Evolutionary conservation across 2,888 invertebrate genomes (phyloP).

Genomic region (Idaea biselata): DNA sequence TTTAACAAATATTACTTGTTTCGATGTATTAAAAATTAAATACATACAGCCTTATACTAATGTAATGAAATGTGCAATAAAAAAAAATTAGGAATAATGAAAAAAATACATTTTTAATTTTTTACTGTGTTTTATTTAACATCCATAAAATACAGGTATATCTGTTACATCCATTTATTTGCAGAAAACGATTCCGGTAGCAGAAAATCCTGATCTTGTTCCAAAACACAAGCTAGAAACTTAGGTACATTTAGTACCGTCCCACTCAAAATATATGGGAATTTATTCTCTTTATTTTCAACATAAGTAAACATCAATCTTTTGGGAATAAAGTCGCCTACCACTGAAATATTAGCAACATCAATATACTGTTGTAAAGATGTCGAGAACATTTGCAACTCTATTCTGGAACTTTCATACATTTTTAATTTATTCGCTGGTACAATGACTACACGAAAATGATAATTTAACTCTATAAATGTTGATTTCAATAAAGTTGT

Average conservation of each 20-base stretch:
- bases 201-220: constrained; percentile 73
- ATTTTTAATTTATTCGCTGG: constrained; percentile 82
- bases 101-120: constrained; percentile 7
- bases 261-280: constrained; percentile 86
- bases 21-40: too few species aligned
- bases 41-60: too few species aligned
- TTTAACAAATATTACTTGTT: too few species aligned
- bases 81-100: constrained; percentile 5
- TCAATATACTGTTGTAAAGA: constrained; percentile 83
- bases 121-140: constrained; percentile 18
- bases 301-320: constrained; percentile 86
- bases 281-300: constrained; percentile 80
- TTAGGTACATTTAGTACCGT: constrained; percentile 87
- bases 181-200: constrained; percentile 55
- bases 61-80: neutral
- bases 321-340: constrained; percentile 88
- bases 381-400: constrained; percentile 88
- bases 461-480: constrained; percentile 84
- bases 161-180: constrained; percentile 46
- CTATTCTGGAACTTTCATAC: constrained; percentile 85
- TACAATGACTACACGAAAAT: constrained; percentile 83
- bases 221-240: constrained; percentile 86
- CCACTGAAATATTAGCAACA: constrained; percentile 87
- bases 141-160: constrained; percentile 9
- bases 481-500: constrained; percentile 73